These are phyloP conservation scores for Amphipoea oculea DNA, from an alignment of 2,888 invertebrate species.

Conservation along the genomic window DNA sequence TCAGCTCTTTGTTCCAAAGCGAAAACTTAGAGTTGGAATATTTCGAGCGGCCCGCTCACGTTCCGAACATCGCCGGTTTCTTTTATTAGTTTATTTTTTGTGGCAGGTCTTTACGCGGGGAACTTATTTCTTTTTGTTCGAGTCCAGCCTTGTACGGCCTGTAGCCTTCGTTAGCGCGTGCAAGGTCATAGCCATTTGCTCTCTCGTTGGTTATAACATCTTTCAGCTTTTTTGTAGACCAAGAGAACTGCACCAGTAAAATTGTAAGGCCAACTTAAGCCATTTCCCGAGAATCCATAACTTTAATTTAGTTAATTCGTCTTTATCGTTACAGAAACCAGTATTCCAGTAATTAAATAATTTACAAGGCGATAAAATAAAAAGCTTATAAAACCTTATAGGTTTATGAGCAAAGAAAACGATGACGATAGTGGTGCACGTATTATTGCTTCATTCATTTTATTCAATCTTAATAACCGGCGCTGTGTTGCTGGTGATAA, in stretches of 20 bases:
- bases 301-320: constrained; percentile 53
- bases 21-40: constrained; percentile 69
- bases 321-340: constrained; percentile 49
- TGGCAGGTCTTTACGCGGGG: constrained; percentile 84
- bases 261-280: constrained; percentile 15
- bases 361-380: constrained; percentile 59
- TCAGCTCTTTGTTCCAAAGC: constrained; percentile 65
- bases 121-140: constrained; percentile 82
- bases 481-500: constrained; percentile 45
- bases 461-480: constrained; percentile 60
- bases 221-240: constrained; percentile 66
- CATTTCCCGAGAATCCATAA: constrained; percentile 43
- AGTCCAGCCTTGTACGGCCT: constrained; percentile 80
- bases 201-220: constrained; percentile 69
- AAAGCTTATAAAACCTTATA: constrained; percentile 59
- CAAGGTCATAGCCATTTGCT: constrained; percentile 85
- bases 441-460: constrained; percentile 64
- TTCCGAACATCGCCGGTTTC: constrained; percentile 78
- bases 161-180: constrained; percentile 88
- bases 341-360: constrained; percentile 58
- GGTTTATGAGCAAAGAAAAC: constrained; percentile 53
- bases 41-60: constrained; percentile 77
- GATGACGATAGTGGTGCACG: constrained; percentile 34
- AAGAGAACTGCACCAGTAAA: constrained; percentile 19
- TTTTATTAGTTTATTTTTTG: constrained; percentile 86